Conservation (phyloP, 2,113 vertebrate species). For the Nibea coibor region DNA sequence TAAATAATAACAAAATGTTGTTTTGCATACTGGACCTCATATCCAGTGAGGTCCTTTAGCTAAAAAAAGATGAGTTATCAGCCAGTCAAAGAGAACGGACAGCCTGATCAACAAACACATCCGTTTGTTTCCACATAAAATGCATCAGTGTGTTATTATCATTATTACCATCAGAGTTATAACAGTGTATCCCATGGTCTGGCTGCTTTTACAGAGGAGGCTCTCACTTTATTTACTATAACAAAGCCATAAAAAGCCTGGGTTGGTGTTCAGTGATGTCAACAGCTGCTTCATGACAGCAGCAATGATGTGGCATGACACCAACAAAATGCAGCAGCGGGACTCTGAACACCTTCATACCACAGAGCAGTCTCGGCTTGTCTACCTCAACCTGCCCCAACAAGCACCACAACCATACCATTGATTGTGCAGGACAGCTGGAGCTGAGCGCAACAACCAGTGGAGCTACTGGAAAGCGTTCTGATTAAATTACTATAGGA, state of each 20-base stretch:
- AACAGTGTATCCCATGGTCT: background rate
- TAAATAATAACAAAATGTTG: background rate
- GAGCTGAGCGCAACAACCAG: background rate
- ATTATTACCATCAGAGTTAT: background rate
- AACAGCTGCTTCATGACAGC: background rate
- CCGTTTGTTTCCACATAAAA: background rate
- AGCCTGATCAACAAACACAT: background rate
- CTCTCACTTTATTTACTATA: too few species aligned
- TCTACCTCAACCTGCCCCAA: conserved; percentile 62
- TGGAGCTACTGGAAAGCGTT: background rate
- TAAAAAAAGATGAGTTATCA: background rate
- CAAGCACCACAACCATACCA: conserved; percentile 33
- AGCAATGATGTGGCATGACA: background rate
- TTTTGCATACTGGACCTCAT: background rate
- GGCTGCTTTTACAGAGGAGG: background rate
- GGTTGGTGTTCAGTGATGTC: background rate
- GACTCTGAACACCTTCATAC: conserved; percentile 62
- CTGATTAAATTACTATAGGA: background rate
- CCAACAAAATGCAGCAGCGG: background rate
- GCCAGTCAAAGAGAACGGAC: background rate
- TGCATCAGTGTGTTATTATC: too few species aligned
- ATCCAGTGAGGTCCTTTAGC: background rate
- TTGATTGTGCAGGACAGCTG: background rate
- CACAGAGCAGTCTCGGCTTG: conserved; percentile 65
- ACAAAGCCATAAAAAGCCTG: background rate